Evolutionary conservation across 1,140 invertebrate species (phyloP), one percentile per base, ranked within the genome.

Genomic region (Cherax destructor): DNA sequence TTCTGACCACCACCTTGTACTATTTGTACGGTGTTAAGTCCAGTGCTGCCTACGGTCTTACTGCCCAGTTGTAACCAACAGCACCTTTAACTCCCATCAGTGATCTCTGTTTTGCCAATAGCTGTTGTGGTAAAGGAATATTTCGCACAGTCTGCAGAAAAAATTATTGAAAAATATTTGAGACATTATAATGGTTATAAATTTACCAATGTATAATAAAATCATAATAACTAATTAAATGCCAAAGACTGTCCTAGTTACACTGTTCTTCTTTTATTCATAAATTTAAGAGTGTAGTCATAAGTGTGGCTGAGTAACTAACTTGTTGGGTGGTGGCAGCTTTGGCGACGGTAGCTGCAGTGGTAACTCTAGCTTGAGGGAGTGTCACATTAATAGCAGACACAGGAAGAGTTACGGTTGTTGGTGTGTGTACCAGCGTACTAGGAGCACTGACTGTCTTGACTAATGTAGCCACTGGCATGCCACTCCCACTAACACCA

Each of bases 1-100:
- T 97, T 97, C 92, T 95, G 95, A 81, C 91, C 92, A 52, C 88
- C 92, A 9, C 94, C 96, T 94, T 96, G 96, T 3, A 97, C 96
- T 50, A 97, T 96, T 16, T 94, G 94, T 74, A 94, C 94, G 9
- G 94, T 93, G 74, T 93, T 94, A n/a, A 94, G 88, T 16, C 93
- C 92, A 77, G 93, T 76, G 18, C 77, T 49, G 11, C 92, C 92
- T 41, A 92, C 88, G 16, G 84, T 47, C 52, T 94, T 94, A 30
- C 90, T 89, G 21, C 92, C 93, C 5, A 93, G 85, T 92, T 93
- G 81, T 18, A 94, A 92, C 7, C 86, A 85, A 92, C 88, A 49
- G 92, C 59, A 65, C 91, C 89, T 79, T 92, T 93, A 79, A 93
- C 91, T 18, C 88, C 92, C 65, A 91, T 83, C 79, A 91, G 47